Evolutionary conservation across 2,113 vertebrate genomes (phyloP).

Genomic region (Guaruba guarouba): DNA sequence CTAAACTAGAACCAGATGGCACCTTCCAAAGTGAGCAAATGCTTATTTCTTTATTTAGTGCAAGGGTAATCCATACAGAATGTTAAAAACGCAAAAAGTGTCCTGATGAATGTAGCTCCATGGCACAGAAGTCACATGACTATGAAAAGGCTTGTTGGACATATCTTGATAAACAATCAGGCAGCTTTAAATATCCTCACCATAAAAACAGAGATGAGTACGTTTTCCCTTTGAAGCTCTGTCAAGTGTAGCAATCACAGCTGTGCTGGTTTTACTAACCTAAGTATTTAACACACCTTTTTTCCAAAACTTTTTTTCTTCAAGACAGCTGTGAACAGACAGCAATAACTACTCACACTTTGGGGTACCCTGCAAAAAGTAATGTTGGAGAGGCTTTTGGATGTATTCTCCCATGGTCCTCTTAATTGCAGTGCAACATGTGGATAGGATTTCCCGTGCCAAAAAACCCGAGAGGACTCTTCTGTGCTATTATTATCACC

Average conservation of each 20-base stretch:
- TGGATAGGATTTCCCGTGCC: neutral
- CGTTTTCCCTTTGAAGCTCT: neutral
- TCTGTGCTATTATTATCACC: neutral
- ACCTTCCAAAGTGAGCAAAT: neutral
- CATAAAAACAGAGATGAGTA: neutral
- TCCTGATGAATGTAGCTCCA: neutral
- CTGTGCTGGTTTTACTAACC: neutral
- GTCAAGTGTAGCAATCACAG: neutral
- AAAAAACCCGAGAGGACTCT: neutral
- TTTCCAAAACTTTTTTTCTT: neutral
- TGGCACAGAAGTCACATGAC: neutral
- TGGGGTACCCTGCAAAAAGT: neutral
- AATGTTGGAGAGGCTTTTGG: neutral
- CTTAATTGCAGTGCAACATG: neutral
- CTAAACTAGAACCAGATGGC: neutral
- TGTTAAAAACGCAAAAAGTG: neutral
- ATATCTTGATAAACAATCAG: neutral
- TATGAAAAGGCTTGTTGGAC: neutral
- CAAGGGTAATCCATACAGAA: neutral
- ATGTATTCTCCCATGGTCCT: neutral
- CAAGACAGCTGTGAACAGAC: neutral
- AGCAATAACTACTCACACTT: neutral
- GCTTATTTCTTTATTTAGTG: neutral
- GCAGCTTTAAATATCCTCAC: neutral
- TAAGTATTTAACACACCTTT: neutral